Percentiles rank a stretch among this genome's conserved stretches.
These are phyloP conservation scores for Platichthys stellatus DNA, from an alignment of 2,113 vertebrate genomes.

Conservation along the genomic window DNA sequence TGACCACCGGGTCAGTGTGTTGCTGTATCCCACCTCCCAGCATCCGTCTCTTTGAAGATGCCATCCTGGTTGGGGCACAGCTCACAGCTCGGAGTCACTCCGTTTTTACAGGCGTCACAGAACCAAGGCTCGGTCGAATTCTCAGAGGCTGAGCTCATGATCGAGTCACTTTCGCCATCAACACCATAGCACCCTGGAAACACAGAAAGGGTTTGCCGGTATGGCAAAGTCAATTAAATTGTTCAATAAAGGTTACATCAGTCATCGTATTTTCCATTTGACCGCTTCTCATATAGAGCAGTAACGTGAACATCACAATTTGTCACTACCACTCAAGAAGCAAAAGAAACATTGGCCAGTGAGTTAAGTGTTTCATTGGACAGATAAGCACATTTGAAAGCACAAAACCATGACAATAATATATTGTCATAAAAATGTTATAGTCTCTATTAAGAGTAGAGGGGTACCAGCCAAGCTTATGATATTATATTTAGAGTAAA, in stretches of 20 bases:
- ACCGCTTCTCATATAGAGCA: constrained; percentile 15
- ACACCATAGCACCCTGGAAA: constrained; percentile 96
- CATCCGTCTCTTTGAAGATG: constrained; percentile 99
- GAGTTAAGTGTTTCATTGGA: too few relatives aligned
- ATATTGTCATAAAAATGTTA: too few relatives aligned
- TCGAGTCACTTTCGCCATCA: constrained; percentile 97
- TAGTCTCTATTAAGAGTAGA: too few relatives aligned
- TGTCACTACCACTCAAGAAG: neutral
- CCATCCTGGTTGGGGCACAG: constrained; percentile 97
- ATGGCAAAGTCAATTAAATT: constrained; percentile 8
- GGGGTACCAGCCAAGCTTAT: too few relatives aligned
- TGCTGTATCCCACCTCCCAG: constrained; percentile 88
- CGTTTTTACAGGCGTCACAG: constrained; percentile 98
- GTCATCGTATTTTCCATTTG: constrained; percentile 15
- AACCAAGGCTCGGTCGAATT: constrained; percentile 99
- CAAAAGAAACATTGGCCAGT: too few relatives aligned
- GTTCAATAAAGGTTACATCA: constrained; percentile 25
- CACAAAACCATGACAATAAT: neutral
- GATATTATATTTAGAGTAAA: too few relatives aligned
- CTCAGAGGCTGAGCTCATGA: constrained; percentile 99
- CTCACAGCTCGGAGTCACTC: constrained; percentile 95
- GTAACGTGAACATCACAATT: neutral
- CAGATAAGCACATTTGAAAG: too few relatives aligned
- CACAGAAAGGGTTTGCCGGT: neutral
- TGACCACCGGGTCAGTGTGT: constrained; percentile 11